Conservation (phyloP, 1,140 invertebrate species). For the Macrocentrus cingulum region DNA sequence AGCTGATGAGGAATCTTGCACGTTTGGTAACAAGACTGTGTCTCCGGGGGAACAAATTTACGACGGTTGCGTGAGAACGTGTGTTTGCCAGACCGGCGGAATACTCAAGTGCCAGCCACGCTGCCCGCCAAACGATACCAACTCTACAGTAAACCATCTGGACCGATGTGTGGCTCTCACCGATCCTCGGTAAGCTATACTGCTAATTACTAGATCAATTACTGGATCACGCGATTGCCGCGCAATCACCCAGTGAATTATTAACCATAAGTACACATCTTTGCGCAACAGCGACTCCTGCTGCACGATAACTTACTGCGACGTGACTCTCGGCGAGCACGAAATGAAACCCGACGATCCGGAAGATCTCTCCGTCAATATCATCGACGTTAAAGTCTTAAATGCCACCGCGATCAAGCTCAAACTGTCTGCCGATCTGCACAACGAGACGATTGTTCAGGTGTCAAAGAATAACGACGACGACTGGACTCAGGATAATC, state of each 20-base stretch:
- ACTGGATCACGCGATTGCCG: too few species aligned
- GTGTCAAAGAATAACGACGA: slow-evolving; percentile 55
- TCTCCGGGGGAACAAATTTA: slow-evolving; percentile 72
- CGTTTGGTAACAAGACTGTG: slow-evolving; percentile 75
- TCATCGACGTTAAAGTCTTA: slow-evolving; percentile 51
- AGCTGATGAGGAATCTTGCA: slow-evolving; percentile 69
- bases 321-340: slow-evolving; percentile 74
- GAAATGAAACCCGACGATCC: slow-evolving; percentile 60
- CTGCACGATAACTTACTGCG: slow-evolving; percentile 80
- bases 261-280: too few species aligned
- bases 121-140: slow-evolving; percentile 56
- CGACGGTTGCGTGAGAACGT: slow-evolving; percentile 76
- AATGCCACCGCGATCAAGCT: slow-evolving; percentile 54
- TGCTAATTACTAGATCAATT: too few species aligned
- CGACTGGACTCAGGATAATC: slow-evolving; percentile 49
- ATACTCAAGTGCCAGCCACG: slow-evolving; percentile 73
- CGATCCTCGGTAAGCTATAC: slow-evolving; percentile 44
- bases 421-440: slow-evolving; percentile 42
- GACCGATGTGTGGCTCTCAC: slow-evolving; percentile 50
- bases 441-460: slow-evolving; percentile 44
- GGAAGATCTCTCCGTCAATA: slow-evolving; percentile 43
- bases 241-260: too few species aligned
- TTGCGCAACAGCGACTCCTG: slow-evolving; percentile 67
- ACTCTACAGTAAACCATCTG: slow-evolving; percentile 44
- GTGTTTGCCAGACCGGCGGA: slow-evolving; percentile 74